phyloP scores from a whole-genome alignment of 2,888 invertebrate species.

The Thymelicus sylvestris region DNA sequence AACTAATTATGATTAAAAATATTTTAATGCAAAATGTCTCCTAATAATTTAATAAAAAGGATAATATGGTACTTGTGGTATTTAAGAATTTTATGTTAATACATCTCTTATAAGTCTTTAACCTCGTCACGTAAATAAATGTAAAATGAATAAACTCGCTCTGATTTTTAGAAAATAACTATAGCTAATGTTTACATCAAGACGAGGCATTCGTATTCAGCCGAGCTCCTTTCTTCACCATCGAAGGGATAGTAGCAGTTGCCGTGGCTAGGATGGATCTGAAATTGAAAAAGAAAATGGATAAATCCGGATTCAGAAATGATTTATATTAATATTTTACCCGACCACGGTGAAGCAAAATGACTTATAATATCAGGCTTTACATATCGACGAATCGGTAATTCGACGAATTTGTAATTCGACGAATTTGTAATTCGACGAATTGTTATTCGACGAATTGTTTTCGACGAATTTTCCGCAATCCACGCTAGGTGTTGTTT shows the following conservation, averaged over 20 bases:
- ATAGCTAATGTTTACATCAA: conserved; percentile 56
- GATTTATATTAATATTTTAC: no score
- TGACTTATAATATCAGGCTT: no score
- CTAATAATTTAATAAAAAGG: conserved; percentile 3
- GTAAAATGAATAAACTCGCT: background rate
- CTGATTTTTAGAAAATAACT: background rate
- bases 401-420: no score
- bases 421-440: no score
- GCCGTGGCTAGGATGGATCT: conserved; percentile 87
- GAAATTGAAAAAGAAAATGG: conserved; percentile 49
- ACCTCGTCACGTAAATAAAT: conserved; percentile 6
- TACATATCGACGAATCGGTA: no score
- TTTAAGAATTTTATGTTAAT: background rate
- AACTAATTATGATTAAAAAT: conserved; percentile 18
- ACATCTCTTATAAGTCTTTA: no score
- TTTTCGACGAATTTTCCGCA: no score
- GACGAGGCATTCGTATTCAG: conserved; percentile 89
- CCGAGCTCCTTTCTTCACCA: conserved; percentile 86
- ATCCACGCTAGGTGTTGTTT: no score
- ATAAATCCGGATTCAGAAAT: no score
- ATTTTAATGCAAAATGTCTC: conserved; percentile 15
- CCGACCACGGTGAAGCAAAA: no score
- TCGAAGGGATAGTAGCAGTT: conserved; percentile 87
- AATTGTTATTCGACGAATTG: no score
- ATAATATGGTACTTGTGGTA: background rate